phyloP scores from a whole-genome alignment of 2,888 invertebrate species.

The Stenichneumon culpator region DNA sequence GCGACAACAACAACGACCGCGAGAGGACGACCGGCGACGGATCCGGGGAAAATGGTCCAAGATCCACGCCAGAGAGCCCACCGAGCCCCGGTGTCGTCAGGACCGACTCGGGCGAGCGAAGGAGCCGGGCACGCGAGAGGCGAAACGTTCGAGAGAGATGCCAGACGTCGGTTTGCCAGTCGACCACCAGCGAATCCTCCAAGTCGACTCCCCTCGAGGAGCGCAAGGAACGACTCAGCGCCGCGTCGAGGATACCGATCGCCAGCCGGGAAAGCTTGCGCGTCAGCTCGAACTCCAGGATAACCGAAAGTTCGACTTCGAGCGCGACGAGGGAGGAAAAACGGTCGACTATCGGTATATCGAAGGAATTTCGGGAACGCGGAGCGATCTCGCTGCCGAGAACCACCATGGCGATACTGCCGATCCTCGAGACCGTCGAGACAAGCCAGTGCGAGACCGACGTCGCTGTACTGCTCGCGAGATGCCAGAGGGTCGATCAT shows the following conservation, averaged over 20 bases:
- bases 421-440: conserved; percentile 65
- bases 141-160: conserved; percentile 75
- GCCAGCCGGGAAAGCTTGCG: conserved; percentile 62
- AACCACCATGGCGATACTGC: conserved; percentile 66
- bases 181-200: background rate
- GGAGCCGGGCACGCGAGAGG: conserved; percentile 81
- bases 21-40: conserved; percentile 70
- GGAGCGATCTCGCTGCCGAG: conserved; percentile 55
- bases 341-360: background rate
- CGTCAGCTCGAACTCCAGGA: conserved; percentile 29
- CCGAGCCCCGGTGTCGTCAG: conserved; percentile 73
- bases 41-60: background rate
- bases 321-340: conserved; percentile 13
- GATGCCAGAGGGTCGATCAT: conserved; percentile 87
- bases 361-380: conserved; percentile 46
- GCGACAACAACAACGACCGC: conserved; percentile 53
- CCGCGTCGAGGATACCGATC: conserved; percentile 75
- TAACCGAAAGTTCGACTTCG: conserved; percentile 23
- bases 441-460: conserved; percentile 81
- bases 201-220: conserved; percentile 71
- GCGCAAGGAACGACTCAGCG: conserved; percentile 73
- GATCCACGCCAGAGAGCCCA: conserved; percentile 47
- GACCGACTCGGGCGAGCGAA: conserved; percentile 77
- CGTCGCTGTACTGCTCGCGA: conserved; percentile 86
- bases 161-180: conserved; percentile 60